These are phyloP conservation scores for Zaprionus davidi DNA, from an alignment of 1,140 invertebrate species.

Conservation along the genomic window DNA sequence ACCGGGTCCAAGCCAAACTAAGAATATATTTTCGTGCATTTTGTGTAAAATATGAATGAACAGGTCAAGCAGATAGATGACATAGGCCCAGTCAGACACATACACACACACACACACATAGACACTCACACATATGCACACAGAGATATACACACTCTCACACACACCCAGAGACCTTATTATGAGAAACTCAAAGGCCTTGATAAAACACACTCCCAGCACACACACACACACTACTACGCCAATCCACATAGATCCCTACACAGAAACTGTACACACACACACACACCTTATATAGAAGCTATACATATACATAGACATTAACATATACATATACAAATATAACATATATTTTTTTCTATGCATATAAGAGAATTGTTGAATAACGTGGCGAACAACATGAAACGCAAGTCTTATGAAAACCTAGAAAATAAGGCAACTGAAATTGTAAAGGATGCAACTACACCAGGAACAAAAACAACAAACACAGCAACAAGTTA, in stretches of 20 bases:
- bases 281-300: slow-evolving; percentile 25
- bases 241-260: slow-evolving; percentile 5
- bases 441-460: slow-evolving; percentile 68
- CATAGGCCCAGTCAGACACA: slow-evolving; percentile 20
- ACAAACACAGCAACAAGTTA: slow-evolving; percentile 10
- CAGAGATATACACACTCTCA: neutral
- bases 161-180: slow-evolving; percentile 15
- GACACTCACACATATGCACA: neutral
- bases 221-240: slow-evolving; percentile 24
- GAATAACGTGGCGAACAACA: slow-evolving; percentile 68
- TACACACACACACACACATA: neutral
- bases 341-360: slow-evolving; percentile 70
- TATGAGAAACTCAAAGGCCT: slow-evolving; percentile 4
- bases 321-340: slow-evolving; percentile 31
- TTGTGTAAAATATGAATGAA: slow-evolving; percentile 44
- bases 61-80: slow-evolving; percentile 15
- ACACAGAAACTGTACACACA: slow-evolving; percentile 21
- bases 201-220: slow-evolving; percentile 11
- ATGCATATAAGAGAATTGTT: slow-evolving; percentile 70
- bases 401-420: slow-evolving; percentile 83
- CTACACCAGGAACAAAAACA: slow-evolving; percentile 28
- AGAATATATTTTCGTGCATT: slow-evolving; percentile 72
- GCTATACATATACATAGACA: slow-evolving; percentile 20
- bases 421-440: slow-evolving; percentile 73
- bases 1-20: slow-evolving; percentile 78